Conservation (phyloP, 2,888 invertebrate genomes). For the Anthrax anthrax region DNA sequence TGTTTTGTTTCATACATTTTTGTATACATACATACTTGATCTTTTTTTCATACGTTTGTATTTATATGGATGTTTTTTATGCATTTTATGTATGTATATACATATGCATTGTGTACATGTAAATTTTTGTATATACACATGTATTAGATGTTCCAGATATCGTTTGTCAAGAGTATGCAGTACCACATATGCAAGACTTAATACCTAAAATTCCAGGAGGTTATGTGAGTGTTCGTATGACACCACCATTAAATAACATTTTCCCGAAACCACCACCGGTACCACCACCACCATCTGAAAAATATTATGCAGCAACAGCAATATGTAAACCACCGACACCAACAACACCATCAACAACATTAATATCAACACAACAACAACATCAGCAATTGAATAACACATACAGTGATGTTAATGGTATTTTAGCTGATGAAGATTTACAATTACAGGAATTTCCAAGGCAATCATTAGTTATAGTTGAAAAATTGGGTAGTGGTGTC, state of each 20-base stretch:
- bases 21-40: too few species aligned
- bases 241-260: conserved; percentile 37
- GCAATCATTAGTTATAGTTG: conserved; percentile 56
- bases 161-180: conserved; percentile 47
- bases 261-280: conserved; percentile 44
- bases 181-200: conserved; percentile 42
- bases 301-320: conserved; percentile 58
- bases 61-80: too few species aligned
- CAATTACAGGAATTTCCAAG: conserved; percentile 50
- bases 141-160: conserved; percentile 42
- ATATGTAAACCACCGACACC: conserved; percentile 37
- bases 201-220: conserved; percentile 33
- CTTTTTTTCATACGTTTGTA: too few species aligned
- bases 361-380: too few species aligned
- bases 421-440: conserved; percentile 35
- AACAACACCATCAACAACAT: conserved; percentile 19
- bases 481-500: conserved; percentile 61
- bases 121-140: too few species aligned
- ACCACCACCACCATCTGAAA: conserved; percentile 53
- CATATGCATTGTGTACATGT: too few species aligned
- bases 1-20: too few species aligned
- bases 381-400: conserved; percentile 11
- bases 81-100: too few species aligned
- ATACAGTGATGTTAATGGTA: conserved; percentile 28
- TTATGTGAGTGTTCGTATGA: conserved; percentile 22